Percentiles rank a stretch among this genome's conserved stretches.
phyloP scores from a whole-genome alignment of 1,140 invertebrate species.

The Atta cephalotes region DNA sequence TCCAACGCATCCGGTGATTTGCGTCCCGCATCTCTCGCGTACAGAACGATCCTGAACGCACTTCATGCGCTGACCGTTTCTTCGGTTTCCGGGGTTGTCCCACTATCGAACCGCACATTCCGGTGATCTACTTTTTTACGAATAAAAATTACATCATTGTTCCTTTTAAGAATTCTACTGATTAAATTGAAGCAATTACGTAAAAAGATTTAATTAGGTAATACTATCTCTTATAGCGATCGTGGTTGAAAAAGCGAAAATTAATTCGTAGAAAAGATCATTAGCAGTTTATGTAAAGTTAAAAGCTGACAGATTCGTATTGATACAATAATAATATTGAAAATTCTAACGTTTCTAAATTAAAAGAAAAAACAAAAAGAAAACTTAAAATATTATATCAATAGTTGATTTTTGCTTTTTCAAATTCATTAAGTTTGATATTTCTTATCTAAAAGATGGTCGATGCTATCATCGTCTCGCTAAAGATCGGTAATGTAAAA shows the following conservation, averaged over 20 bases:
- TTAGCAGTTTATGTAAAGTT: not conserved
- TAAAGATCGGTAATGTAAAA: not conserved
- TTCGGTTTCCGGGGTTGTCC: not conserved
- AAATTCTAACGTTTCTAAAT: not conserved
- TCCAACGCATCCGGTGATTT: constrained; percentile 73
- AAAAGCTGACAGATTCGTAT: not conserved
- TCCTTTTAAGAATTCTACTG: not conserved
- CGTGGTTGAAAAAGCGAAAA: not conserved
- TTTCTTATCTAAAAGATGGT: not conserved
- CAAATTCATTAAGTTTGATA: not conserved
- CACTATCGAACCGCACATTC: not conserved
- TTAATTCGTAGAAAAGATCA: not conserved
- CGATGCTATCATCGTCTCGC: not conserved
- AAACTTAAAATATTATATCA: no score
- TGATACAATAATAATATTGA: not conserved
- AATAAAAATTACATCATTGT: constrained; percentile 4
- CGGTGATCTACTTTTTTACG: not conserved
- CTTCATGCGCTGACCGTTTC: constrained; percentile 35
- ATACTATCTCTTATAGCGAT: not conserved
- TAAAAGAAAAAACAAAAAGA: no score
- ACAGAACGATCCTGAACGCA: constrained; percentile 69
- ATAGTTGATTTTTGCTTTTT: not conserved
- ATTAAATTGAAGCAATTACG: not conserved
- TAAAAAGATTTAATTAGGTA: constrained; percentile 1
- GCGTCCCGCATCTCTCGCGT: constrained; percentile 62